Evolutionary conservation across 2,888 invertebrate species (phyloP).

Genomic region (Lithophane ornitopus): DNA sequence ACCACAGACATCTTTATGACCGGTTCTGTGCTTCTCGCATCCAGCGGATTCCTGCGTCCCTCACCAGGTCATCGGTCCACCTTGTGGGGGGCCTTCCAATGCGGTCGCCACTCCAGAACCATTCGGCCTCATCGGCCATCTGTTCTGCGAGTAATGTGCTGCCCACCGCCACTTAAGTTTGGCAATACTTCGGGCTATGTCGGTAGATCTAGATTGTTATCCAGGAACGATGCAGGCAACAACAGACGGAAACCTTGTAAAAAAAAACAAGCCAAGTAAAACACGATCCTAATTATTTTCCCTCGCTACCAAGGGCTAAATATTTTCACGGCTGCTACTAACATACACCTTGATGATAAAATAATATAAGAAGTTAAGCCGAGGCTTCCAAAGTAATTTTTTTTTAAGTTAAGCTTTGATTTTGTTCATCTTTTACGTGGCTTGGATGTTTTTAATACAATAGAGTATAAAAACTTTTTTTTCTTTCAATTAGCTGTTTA

Average conservation of each 20-base stretch:
- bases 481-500: slow-evolving; percentile 30
- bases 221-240: not conserved
- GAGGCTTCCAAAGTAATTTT: slow-evolving; percentile 27
- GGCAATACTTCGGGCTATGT: too few species aligned
- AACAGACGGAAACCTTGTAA: not conserved
- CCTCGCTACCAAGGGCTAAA: slow-evolving; percentile 9
- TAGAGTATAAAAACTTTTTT: slow-evolving; percentile 20
- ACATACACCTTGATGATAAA: slow-evolving; percentile 29
- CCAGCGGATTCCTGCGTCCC: too few species aligned
- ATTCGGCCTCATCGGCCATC: too few species aligned
- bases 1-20: not conserved
- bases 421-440: slow-evolving; percentile 48
- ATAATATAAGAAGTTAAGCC: slow-evolving; percentile 25
- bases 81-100: too few species aligned
- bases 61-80: too few species aligned
- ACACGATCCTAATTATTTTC: slow-evolving; percentile 28
- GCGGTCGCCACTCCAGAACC: too few species aligned
- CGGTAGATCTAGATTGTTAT: slow-evolving; percentile 2
- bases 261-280: slow-evolving; percentile 16
- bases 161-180: too few species aligned
- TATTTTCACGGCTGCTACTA: slow-evolving; percentile 24
- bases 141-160: too few species aligned
- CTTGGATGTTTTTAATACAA: slow-evolving; percentile 8
- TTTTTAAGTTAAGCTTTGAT: slow-evolving; percentile 39
- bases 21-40: too few species aligned